Base-by-base conservation (phyloP, 2,888 invertebrate species). In the Cryptosula pallasiana region DNA sequence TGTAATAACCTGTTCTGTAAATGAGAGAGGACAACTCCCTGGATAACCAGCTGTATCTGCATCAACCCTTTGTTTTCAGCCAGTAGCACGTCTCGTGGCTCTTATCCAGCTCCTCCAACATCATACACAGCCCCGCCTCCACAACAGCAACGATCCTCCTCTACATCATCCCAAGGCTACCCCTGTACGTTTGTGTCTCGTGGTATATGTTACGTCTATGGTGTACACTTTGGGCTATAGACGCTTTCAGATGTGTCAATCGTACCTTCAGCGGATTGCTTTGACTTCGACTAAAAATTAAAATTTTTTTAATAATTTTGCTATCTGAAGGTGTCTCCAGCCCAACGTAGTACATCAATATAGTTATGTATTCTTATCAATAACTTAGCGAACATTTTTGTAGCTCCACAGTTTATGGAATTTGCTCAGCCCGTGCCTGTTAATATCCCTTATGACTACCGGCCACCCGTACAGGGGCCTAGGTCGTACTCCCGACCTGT, bases 91-190 rank as follows among this genome's bases (percentile, higher is more conserved):
- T 27, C 34, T 5, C 63, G 13, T 5, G 13, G 32, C 20, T 63
- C 63, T 16, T 34, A 63, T 32, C 2, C 25, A 29, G 63, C 32
- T 13, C 63, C 63, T 27, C 63, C 63, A 16, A 63, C 34, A 13
- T 63, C 63, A 32, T 63, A 63, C 32, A 63, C 63, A 63, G 63
- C 63, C 32, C 63, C 63, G 32, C 63, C 63, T 63, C 5, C 63
- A 5, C 63, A 27, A 5, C 63, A 63, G 63, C 32, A 27, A 32
- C 57, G n/a, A 16, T 23, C 5, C 5, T 23, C 25, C 13, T 20
- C 45, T 13, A 16, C 57, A 5, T 16, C 57, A n/a, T 16, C 57
- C 5, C 57, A 57, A 25, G 25, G 57, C 25, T 34, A 63, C 16
- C 63, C 25, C 13, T 32, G 63, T 63, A 63, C 27, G 63, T 63